Evolutionary conservation across 2,797 vertebrate species (phyloP).

Genomic region (Discoglossus pictus): DNA sequence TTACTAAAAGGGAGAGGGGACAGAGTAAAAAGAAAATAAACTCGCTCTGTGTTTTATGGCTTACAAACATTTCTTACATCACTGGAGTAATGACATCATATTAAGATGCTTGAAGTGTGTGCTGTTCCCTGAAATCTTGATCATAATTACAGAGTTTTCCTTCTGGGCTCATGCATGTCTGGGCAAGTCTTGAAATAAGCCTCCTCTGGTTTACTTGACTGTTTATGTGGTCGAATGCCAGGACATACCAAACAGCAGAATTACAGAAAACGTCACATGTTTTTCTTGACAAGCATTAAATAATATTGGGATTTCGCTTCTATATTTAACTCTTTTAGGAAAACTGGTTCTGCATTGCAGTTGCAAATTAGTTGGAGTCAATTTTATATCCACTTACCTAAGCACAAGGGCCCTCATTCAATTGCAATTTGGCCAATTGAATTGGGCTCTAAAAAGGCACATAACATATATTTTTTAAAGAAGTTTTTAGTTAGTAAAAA

Average conservation of each 20-base stretch:
- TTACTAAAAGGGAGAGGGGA: conserved; percentile 16
- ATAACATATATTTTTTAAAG: no score
- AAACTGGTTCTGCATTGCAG: background rate
- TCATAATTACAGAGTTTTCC: conserved; percentile 56
- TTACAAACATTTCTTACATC: conserved; percentile 29
- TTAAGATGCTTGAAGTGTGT: conserved; percentile 51
- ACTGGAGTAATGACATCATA: conserved; percentile 38
- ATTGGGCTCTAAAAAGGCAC: no score
- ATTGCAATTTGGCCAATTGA: no score
- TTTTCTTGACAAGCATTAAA: conserved; percentile 30
- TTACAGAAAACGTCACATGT: conserved; percentile 12
- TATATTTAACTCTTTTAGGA: background rate
- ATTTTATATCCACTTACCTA: no score
- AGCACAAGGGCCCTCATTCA: no score
- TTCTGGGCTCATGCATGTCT: conserved; percentile 61
- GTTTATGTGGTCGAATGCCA: conserved; percentile 37
- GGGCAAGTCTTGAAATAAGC: conserved; percentile 65
- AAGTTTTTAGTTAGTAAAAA: no score
- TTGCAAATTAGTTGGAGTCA: no score
- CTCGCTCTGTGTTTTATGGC: conserved; percentile 9
- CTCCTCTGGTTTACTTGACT: conserved; percentile 56
- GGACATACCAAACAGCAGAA: conserved; percentile 33
- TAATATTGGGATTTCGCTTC: conserved; percentile 11
- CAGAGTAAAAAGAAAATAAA: conserved; percentile 4
- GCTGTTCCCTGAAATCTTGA: conserved; percentile 54